phyloP scores from a whole-genome alignment of 2,888 invertebrate species.

The Mesodorylaimus sp. region DNA sequence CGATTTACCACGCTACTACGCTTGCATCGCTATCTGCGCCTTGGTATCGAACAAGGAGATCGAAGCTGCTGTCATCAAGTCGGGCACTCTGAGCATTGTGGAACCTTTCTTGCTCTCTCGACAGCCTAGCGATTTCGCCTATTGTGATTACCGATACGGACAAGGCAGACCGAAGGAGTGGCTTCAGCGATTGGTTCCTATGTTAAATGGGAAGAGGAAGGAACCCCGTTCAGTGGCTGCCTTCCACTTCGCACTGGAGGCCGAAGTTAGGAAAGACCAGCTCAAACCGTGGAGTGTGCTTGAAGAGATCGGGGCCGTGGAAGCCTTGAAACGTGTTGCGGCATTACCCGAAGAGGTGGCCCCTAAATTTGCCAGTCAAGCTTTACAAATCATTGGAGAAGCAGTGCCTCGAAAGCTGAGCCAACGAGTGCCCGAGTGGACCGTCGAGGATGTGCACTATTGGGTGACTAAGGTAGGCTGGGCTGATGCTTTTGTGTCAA shows the following conservation, averaged over 20 bases:
- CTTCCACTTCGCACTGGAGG: no score
- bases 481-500: constrained; percentile 11
- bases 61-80: constrained; percentile 59
- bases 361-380: constrained; percentile 59
- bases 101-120: constrained; percentile 95
- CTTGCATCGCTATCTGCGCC: not conserved
- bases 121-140: no score
- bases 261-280: no score
- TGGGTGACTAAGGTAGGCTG: constrained; percentile 65
- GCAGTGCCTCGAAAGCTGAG: constrained; percentile 51
- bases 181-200: no score
- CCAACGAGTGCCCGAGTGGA: constrained; percentile 91
- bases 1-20: not conserved
- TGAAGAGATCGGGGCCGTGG: constrained; percentile 71
- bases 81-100: constrained; percentile 77
- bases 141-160: no score
- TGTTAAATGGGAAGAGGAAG: no score
- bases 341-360: constrained; percentile 90
- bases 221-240: no score
- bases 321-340: constrained; percentile 76
- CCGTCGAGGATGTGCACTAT: constrained; percentile 75
- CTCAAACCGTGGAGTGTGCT: no score
- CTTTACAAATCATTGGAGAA: constrained; percentile 41
- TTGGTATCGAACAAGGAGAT: not conserved
- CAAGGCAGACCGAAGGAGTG: no score